Percentiles rank a stretch among this genome's conserved stretches.
phyloP scores from a whole-genome alignment of 2,113 vertebrate genomes.

The Bagarius yarrelli region DNA sequence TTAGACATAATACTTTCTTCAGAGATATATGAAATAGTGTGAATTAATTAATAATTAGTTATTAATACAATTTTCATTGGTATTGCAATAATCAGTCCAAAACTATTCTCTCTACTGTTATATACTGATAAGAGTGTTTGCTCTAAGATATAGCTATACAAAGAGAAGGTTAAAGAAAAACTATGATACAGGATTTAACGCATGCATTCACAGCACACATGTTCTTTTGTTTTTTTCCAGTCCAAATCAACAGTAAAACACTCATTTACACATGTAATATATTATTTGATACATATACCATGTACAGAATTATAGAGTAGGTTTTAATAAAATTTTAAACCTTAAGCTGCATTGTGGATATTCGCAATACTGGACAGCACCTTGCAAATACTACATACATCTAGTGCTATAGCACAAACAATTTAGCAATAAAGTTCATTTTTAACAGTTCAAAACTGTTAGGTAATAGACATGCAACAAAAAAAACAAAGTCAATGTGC shows the following conservation, averaged over 20 bases:
- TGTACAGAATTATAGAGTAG: slow-evolving; percentile 90
- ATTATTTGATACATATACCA: slow-evolving; percentile 83
- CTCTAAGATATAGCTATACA: slow-evolving; percentile 44
- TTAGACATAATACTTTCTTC: slow-evolving; percentile 47
- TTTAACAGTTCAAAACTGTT: slow-evolving; percentile 63
- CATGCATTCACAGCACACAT: slow-evolving; percentile 52
- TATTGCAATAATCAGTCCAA: slow-evolving; percentile 49
- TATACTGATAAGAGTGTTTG: slow-evolving; percentile 40
- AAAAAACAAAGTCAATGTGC: slow-evolving; percentile 60
- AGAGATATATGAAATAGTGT: slow-evolving; percentile 42
- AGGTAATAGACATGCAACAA: slow-evolving; percentile 71
- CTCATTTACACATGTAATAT: slow-evolving; percentile 63
- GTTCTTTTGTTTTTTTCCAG: slow-evolving; percentile 40
- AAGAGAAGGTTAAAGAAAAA: slow-evolving; percentile 42
- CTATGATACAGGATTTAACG: slow-evolving; percentile 50
- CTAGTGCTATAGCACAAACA: slow-evolving; percentile 61
- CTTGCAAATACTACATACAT: slow-evolving; percentile 69
- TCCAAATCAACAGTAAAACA: slow-evolving; percentile 68
- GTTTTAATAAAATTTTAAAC: slow-evolving; percentile 72
- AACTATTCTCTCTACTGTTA: slow-evolving; percentile 28
- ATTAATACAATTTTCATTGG: slow-evolving; percentile 45
- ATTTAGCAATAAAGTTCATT: slow-evolving; percentile 61
- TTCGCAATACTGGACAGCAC: slow-evolving; percentile 73
- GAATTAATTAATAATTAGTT: slow-evolving; percentile 37
- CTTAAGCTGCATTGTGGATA: slow-evolving; percentile 74